phyloP scores from a whole-genome alignment of 2,888 invertebrate genomes.

The Meteorus cinctellus region DNA sequence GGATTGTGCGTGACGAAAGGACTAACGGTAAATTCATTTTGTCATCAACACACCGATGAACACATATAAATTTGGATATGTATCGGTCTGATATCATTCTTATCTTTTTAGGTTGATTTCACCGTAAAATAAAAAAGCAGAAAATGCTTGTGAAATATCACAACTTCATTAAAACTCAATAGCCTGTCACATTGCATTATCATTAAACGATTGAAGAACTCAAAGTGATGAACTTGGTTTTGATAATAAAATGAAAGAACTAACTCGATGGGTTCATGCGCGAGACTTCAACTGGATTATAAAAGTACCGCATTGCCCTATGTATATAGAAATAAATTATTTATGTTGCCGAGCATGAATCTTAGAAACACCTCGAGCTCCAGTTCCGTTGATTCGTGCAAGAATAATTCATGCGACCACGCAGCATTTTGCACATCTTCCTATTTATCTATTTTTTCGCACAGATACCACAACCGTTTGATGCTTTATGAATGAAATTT shows the following conservation, averaged over 20 bases:
- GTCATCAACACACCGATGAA: not conserved
- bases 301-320: not conserved
- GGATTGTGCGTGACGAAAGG: slow-evolving; percentile 18
- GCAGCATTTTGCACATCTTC: not conserved
- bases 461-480: not conserved
- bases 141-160: too few species aligned
- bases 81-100: not conserved
- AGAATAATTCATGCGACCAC: not conserved
- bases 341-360: not conserved
- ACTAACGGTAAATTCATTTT: slow-evolving; percentile 21
- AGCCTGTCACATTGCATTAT: too few species aligned
- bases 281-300: not conserved
- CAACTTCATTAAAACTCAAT: too few species aligned
- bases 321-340: not conserved
- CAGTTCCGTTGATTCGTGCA: not conserved
- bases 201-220: not conserved
- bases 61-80: not conserved
- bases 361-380: not conserved
- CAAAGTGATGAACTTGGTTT: not conserved
- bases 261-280: not conserved
- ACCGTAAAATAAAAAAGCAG: too few species aligned
- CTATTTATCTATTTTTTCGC: not conserved
- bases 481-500: not conserved
- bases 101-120: not conserved
- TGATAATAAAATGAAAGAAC: not conserved